Evolutionary conservation across 2,113 vertebrate genomes (phyloP).

Genomic region (Calonectris borealis): DNA sequence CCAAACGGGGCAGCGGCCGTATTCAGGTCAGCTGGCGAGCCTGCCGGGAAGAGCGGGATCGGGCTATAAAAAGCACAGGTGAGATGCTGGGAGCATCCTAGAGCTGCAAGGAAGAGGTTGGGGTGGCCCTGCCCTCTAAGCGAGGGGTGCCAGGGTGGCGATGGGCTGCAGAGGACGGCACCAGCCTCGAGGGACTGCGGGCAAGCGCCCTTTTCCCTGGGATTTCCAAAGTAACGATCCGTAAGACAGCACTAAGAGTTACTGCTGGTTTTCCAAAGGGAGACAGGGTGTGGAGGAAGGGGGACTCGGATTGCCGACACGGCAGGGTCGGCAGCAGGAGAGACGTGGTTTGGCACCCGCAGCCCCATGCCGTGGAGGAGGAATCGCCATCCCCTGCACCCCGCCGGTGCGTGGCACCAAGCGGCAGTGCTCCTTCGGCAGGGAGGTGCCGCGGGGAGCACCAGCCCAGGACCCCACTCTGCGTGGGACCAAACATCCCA

Average conservation of each 20-base stretch:
- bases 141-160: rapidly evolving
- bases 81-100: background rate
- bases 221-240: background rate
- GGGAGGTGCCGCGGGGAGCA: background rate
- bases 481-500: rapidly evolving
- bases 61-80: background rate
- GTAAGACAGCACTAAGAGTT: background rate
- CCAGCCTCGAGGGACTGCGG: rapidly evolving
- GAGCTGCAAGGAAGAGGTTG: rapidly evolving
- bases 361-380: rapidly evolving
- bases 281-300: background rate
- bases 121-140: background rate
- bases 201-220: background rate
- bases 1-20: rapidly evolving
- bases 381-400: background rate
- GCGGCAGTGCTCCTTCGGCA: background rate
- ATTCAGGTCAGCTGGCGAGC: background rate
- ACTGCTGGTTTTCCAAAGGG: background rate
- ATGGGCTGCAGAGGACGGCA: background rate
- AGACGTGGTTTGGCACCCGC: rapidly evolving
- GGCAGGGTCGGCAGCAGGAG: background rate
- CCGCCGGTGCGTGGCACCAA: background rate
- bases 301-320: background rate
- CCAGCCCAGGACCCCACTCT: background rate
- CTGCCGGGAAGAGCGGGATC: background rate